Conservation (phyloP, 2,888 invertebrate species). For the Pseudococcus longispinus region DNA sequence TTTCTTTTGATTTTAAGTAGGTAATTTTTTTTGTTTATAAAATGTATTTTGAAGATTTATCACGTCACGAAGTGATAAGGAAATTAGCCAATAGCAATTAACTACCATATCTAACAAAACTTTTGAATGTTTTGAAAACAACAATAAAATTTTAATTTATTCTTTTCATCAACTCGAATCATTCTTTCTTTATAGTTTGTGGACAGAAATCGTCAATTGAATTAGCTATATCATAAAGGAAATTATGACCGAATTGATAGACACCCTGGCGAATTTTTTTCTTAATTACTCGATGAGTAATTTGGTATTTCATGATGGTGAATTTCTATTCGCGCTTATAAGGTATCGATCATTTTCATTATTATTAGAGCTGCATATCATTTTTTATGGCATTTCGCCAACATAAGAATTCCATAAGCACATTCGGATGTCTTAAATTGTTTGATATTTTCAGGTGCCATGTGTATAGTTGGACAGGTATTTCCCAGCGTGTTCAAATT, state of each 20-base stretch:
- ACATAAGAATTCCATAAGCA: background rate
- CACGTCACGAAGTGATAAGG: background rate
- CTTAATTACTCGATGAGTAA: background rate
- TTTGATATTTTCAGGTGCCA: background rate
- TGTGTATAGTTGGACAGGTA: background rate
- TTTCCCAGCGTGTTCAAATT: background rate
- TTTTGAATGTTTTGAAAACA: background rate
- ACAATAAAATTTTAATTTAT: background rate
- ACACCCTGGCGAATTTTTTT: background rate
- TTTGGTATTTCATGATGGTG: background rate
- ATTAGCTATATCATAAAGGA: background rate
- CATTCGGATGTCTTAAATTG: conserved; percentile 28
- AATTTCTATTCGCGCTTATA: background rate
- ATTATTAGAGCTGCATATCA: background rate
- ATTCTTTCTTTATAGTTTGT: background rate
- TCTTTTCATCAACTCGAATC: background rate
- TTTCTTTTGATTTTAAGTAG: background rate
- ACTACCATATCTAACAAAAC: background rate
- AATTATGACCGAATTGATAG: background rate
- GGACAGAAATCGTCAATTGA: background rate
- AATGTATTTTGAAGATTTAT: background rate
- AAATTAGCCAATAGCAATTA: background rate
- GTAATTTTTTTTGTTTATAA: background rate
- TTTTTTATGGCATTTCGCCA: conserved; percentile 2
- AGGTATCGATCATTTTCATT: background rate